Evolutionary conservation across 2,797 vertebrate genomes (phyloP).

Genomic region (Pristis pectinata): DNA sequence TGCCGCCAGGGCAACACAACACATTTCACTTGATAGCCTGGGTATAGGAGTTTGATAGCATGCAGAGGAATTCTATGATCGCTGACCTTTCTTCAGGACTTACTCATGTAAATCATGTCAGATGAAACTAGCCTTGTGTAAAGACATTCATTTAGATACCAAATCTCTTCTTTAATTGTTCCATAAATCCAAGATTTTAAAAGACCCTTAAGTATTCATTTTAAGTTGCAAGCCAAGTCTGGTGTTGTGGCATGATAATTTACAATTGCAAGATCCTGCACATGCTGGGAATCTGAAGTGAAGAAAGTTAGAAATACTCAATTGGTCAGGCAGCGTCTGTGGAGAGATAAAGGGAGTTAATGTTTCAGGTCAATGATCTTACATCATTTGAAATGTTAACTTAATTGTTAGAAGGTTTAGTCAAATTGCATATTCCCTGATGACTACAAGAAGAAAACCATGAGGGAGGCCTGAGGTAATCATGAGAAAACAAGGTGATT

Average conservation of each 20-base stretch:
- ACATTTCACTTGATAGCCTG: conserved; percentile 7
- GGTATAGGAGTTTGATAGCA: conserved; percentile 4
- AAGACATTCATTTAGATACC: background rate
- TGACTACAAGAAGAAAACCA: too few species aligned
- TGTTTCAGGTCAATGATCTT: too few species aligned
- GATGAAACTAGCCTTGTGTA: background rate
- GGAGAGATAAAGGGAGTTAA: too few species aligned
- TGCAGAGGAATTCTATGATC: background rate
- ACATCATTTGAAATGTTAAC: too few species aligned
- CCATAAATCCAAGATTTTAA: background rate
- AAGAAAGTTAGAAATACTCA: too few species aligned
- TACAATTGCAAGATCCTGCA: background rate
- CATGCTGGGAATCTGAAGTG: too few species aligned
- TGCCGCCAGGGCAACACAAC: background rate
- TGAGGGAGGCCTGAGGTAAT: too few species aligned
- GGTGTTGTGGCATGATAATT: background rate
- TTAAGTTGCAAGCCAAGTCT: background rate
- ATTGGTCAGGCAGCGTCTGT: too few species aligned
- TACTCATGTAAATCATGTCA: conserved; percentile 25
- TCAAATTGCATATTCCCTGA: too few species aligned
- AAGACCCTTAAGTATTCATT: background rate
- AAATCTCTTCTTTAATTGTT: background rate
- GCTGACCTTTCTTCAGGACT: background rate
- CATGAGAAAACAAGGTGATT: too few species aligned
- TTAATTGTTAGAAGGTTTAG: background rate